Evolutionary conservation across 1,140 invertebrate species (phyloP).

Genomic region (Leptopilina clavipes): DNA sequence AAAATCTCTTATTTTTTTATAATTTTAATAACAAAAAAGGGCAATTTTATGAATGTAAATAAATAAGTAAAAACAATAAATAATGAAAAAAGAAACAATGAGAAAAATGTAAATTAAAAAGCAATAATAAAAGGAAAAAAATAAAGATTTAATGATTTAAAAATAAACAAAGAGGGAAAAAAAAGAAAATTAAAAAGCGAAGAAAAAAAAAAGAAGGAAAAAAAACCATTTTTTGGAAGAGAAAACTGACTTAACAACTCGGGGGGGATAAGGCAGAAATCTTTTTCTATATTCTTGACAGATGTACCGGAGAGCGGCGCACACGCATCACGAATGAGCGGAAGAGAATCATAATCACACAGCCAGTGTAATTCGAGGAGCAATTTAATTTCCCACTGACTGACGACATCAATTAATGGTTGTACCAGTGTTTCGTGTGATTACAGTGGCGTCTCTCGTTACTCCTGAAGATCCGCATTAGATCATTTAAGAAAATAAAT

Average conservation of each 20-base stretch:
- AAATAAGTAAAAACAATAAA: too few relatives aligned
- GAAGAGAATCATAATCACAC: slow-evolving; percentile 21
- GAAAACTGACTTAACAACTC: slow-evolving; percentile 53
- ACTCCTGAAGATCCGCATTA: slow-evolving; percentile 13
- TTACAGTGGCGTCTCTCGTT: background rate
- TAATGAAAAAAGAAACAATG: too few relatives aligned
- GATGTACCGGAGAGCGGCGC: slow-evolving; percentile 54
- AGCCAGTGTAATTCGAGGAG: slow-evolving; percentile 20
- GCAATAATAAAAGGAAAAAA: too few relatives aligned
- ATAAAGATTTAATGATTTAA: too few relatives aligned
- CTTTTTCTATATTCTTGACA: slow-evolving; percentile 38
- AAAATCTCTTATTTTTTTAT: too few relatives aligned
- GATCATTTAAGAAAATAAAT: slow-evolving; percentile 29
- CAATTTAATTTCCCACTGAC: slow-evolving; percentile 20
- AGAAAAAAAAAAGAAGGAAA: background rate
- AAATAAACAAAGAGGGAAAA: too few relatives aligned
- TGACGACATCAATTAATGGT: slow-evolving; percentile 17
- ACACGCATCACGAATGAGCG: slow-evolving; percentile 35
- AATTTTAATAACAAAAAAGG: too few relatives aligned
- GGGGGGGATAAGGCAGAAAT: slow-evolving; percentile 62
- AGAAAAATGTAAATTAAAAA: too few relatives aligned
- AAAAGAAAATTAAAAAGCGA: too few relatives aligned
- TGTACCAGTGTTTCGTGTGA: slow-evolving; percentile 15
- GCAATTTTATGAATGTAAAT: too few relatives aligned
- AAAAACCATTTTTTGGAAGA: too few relatives aligned